Evolutionary conservation across 2,888 invertebrate species (phyloP).

Genomic region (Agrochola lota): DNA sequence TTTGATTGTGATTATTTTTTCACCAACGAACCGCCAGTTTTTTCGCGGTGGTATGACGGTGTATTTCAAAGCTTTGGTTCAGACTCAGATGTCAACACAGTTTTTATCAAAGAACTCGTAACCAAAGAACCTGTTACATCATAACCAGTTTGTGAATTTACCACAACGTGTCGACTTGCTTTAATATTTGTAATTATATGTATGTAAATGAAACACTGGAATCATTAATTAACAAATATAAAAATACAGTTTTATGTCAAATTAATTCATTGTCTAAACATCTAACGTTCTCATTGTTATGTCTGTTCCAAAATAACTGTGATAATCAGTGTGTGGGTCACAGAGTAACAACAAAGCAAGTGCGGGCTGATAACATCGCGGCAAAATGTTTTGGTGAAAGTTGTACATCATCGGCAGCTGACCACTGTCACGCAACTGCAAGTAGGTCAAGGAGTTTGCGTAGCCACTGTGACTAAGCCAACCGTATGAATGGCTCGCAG

Average conservation of each 20-base stretch:
- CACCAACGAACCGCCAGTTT: background rate
- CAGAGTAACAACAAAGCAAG: constrained; percentile 58
- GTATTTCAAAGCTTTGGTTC: constrained; percentile 15
- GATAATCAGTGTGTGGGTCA: constrained; percentile 57
- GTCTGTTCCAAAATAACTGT: constrained; percentile 52
- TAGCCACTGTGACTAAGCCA: constrained; percentile 79
- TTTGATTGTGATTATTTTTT: constrained; percentile 4
- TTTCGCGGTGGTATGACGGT: background rate
- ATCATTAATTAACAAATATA: constrained; percentile 13
- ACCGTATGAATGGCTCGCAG: constrained; percentile 75
- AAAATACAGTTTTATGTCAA: constrained; percentile 46
- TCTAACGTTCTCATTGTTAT: constrained; percentile 43
- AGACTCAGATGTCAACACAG: constrained; percentile 25
- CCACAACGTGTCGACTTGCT: constrained; percentile 12
- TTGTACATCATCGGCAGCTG: constrained; percentile 84
- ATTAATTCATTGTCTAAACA: constrained; percentile 39
- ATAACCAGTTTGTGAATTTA: constrained; percentile 41
- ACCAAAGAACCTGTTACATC: constrained; percentile 42
- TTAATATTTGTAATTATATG: constrained; percentile 14
- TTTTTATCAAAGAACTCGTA: constrained; percentile 29
- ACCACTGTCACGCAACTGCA: constrained; percentile 81
- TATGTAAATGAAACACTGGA: constrained; percentile 7
- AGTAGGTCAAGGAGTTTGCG: constrained; percentile 87
- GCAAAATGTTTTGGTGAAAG: constrained; percentile 86
- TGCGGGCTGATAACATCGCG: constrained; percentile 67